Percentiles rank a stretch among this genome's conserved stretches.
These are phyloP conservation scores for Mythimna lalbum DNA, from an alignment of 2,888 invertebrate species.

Conservation along the genomic window DNA sequence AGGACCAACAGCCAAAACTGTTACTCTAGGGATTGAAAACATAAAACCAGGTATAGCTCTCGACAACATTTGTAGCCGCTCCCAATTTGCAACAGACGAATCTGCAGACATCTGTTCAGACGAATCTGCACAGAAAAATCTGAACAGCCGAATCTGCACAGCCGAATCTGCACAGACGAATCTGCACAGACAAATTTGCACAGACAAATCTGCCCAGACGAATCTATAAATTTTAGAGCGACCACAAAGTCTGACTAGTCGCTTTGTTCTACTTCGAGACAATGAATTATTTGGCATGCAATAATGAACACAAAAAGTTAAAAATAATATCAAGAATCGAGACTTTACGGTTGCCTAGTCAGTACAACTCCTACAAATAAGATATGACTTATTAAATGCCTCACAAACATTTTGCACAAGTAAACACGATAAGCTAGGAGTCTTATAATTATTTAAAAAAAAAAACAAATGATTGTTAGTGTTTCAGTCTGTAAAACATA, in stretches of 20 bases:
- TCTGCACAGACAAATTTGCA: not conserved
- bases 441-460: conserved; percentile 48
- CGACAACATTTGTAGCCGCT: not conserved
- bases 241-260: conserved; percentile 27
- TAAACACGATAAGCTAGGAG: conserved; percentile 22
- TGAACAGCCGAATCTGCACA: not conserved
- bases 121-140: not conserved
- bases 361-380: conserved; percentile 35
- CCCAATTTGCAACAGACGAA: not conserved
- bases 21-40: conserved; percentile 55
- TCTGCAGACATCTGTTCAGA: not conserved
- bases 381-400: conserved; percentile 12
- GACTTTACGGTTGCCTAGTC: conserved; percentile 60
- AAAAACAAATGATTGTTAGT: conserved; percentile 70
- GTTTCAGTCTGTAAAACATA: conserved; percentile 80
- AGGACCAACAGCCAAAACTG: conserved; percentile 68
- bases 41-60: conserved; percentile 44
- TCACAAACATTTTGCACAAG: conserved; percentile 13
- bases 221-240: not conserved
- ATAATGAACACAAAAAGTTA: conserved; percentile 71
- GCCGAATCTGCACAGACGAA: not conserved
- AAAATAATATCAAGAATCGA: conserved; percentile 38
- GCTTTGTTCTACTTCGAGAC: conserved; percentile 46
- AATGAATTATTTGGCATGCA: conserved; percentile 69
- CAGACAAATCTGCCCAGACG: not conserved